Base-by-base conservation (phyloP, 2,888 invertebrate species). In the Cheilosia vulpina region DNA sequence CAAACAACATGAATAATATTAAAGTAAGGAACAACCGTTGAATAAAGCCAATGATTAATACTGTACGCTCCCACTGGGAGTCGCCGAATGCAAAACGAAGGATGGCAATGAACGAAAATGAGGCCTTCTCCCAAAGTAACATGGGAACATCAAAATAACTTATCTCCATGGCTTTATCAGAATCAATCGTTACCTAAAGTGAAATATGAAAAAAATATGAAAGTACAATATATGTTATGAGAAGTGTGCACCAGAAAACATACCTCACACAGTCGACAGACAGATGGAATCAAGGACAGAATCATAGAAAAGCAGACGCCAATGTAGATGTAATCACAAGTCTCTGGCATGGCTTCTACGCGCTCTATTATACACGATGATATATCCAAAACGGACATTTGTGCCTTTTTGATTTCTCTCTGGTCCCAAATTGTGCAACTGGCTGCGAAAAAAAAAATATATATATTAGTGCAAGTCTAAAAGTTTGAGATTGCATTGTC, bases 351-450 rank as follows among this genome's bases (percentile, higher is more conserved):
- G 21, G 94, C 94, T 89, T 98, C 98, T 3, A 98, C 98, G 88
- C 97, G 95, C 88, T 96, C 96, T 87, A 98, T 98, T 89, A 99
- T 98, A 87, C 96, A 96, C 89, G 98, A 98, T 90, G 98, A 98
- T 89, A 99, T 98, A 92, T 99, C 98, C 79, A 99, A 93, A 3
- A 98, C 98, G 0, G 98, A 97, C 87, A 99, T 93, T 91, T 98
- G 98, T 0, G 97, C 97, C 91, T 98, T 98, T 90, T 98, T 96
- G 27, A 97, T 95, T 85, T 98, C 97, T 7, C 96, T 95, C 38
- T 95, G 95, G 90, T 98, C 97, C 98, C 98, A 99, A 93, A 99
- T 96, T 63, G 98, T 97, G 91, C 98, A 99, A 89, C 97, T 98
- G 83, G 98, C 98, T 98, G 89, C 13, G 13, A 38, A 21, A 80